These are phyloP conservation scores for Falco naumanni DNA, from an alignment of 2,797 vertebrate species.

Conservation along the genomic window DNA sequence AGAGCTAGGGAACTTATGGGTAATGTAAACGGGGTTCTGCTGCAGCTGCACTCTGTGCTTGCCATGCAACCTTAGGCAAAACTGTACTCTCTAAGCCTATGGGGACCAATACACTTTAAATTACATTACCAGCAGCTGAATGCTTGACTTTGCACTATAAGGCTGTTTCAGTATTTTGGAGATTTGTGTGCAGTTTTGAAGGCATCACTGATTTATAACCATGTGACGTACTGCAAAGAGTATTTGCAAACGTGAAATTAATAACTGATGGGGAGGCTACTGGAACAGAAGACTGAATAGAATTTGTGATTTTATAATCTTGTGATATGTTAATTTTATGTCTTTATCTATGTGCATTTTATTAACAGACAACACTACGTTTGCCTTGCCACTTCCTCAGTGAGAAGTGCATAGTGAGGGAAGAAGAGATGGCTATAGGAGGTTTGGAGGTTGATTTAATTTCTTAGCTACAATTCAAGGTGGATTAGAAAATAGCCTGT, in stretches of 20 bases:
- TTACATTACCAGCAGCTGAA: background rate
- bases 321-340: constrained; percentile 44
- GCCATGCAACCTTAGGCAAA: background rate
- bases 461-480: background rate
- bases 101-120: background rate
- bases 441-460: background rate
- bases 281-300: constrained; percentile 33
- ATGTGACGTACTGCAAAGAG: background rate
- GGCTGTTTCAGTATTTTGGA: background rate
- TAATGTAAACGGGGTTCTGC: background rate
- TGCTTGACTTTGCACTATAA: background rate
- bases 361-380: background rate
- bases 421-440: background rate
- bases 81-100: background rate
- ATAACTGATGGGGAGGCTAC: constrained; percentile 31
- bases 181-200: constrained; percentile 28
- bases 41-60: background rate
- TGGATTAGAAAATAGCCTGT: background rate
- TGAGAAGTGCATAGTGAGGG: background rate
- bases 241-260: constrained; percentile 58
- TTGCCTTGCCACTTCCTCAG: background rate
- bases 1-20: background rate
- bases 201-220: constrained; percentile 25
- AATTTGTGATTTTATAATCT: constrained; percentile 54
- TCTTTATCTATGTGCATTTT: constrained; percentile 53